Conservation (phyloP, 1,140 invertebrate genomes). For the Philaenus spumarius region DNA sequence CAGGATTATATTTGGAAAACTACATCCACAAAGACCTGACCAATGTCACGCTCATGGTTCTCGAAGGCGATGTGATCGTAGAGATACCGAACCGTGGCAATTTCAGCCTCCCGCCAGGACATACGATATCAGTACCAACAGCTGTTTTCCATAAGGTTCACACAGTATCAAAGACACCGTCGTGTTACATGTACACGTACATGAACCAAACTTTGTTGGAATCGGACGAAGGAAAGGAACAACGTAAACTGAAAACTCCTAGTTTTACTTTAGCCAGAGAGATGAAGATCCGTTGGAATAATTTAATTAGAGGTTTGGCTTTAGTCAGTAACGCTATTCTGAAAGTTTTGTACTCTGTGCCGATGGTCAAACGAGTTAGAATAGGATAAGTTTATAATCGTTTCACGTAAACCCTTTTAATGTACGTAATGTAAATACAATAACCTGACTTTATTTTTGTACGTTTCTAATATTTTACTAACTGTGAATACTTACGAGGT, state of each 20-base stretch:
- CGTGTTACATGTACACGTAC: conserved; percentile 80
- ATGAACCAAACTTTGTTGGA: conserved; percentile 47
- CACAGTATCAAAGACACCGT: conserved; percentile 63
- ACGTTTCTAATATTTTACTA: no score
- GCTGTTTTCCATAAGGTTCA: conserved; percentile 65
- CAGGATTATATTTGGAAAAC: conserved; percentile 68
- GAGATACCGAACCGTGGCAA: conserved; percentile 25
- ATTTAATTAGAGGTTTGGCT: conserved; percentile 37
- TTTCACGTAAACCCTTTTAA: no score
- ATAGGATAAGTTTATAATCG: conserved; percentile 17
- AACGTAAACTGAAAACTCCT: conserved; percentile 22
- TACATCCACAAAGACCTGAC: conserved; percentile 61
- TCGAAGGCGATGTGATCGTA: conserved; percentile 62
- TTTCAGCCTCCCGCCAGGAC: conserved; percentile 21
- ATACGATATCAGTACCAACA: conserved; percentile 47
- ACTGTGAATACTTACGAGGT: no score
- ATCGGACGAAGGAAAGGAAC: conserved; percentile 30
- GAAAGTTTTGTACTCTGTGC: conserved; percentile 42
- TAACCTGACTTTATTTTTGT: conserved; percentile 8
- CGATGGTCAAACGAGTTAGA: conserved; percentile 38
- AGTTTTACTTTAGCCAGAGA: conserved; percentile 32
- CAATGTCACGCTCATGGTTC: conserved; percentile 67
- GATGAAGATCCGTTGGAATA: conserved; percentile 38
- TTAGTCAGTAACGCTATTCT: conserved; percentile 44
- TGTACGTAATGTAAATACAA: not conserved